Percentiles rank a stretch among this genome's conserved stretches.
phyloP scores from a whole-genome alignment of 2,113 vertebrate genomes.

The Stomatorhinus ivindoensis region DNA sequence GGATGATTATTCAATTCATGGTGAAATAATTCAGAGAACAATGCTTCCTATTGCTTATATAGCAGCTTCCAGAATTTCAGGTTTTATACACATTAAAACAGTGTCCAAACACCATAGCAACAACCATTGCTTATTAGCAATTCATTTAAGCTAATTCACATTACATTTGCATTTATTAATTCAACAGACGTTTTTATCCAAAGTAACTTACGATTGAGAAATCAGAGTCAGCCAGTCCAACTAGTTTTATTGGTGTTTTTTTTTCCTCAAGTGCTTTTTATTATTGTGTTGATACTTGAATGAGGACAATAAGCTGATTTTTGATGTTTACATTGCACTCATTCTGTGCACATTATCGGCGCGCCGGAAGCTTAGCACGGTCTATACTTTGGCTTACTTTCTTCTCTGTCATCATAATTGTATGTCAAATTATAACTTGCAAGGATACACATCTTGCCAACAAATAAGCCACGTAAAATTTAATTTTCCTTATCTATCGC shows the following conservation, averaged over 20 bases:
- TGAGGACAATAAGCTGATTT: not conserved
- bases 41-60: not conserved
- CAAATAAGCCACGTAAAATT: not conserved
- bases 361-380: not conserved
- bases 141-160: not conserved
- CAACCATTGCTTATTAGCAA: not conserved
- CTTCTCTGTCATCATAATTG: not conserved
- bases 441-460: not conserved
- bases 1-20: not conserved
- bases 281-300: not conserved
- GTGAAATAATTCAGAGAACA: not conserved
- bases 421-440: not conserved
- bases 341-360: not conserved
- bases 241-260: not conserved
- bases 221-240: not conserved
- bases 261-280: not conserved
- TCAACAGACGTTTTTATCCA: not conserved
- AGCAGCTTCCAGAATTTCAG: not conserved
- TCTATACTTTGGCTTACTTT: not conserved
- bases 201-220: not conserved
- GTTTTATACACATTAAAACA: not conserved
- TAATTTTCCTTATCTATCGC: not conserved
- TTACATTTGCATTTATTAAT: not conserved
- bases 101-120: not conserved
- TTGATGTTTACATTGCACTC: not conserved